Evolutionary conservation across 2,888 invertebrate species (phyloP).

Genomic region (Hymenopus coronatus): DNA sequence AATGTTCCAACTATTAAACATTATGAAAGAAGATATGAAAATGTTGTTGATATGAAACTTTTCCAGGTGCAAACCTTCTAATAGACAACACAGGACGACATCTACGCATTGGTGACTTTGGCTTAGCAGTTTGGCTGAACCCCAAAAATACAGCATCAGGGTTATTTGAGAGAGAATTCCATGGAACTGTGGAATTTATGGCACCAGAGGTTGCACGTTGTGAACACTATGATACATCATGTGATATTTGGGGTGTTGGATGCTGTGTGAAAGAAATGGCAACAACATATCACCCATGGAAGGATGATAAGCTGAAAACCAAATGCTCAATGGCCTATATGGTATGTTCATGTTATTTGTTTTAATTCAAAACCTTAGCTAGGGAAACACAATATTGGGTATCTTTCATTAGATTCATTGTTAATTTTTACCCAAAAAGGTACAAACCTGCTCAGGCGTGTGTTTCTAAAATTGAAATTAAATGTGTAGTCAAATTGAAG

Average conservation of each 20-base stretch:
- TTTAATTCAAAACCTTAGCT: no score
- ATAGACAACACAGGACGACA: conserved; percentile 50
- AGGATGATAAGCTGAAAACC: conserved; percentile 46
- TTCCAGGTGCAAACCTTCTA: conserved; percentile 45
- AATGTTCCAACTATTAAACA: no score
- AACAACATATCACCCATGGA: conserved; percentile 50
- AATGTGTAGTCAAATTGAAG: no score
- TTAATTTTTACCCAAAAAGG: no score
- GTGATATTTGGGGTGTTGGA: conserved; percentile 52
- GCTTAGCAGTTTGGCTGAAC: conserved; percentile 47
- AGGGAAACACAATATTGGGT: no score
- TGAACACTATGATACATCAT: conserved; percentile 49
- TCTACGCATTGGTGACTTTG: conserved; percentile 50
- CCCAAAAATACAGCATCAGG: conserved; percentile 45
- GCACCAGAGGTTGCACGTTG: conserved; percentile 52
- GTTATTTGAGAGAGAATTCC: conserved; percentile 49
- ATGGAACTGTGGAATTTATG: conserved; percentile 52
- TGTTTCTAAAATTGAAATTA: no score
- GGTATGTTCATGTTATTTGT: conserved; percentile 38
- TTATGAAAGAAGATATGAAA: background rate
- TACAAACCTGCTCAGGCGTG: no score
- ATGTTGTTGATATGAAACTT: background rate
- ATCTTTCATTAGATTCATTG: no score
- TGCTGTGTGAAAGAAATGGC: conserved; percentile 51
- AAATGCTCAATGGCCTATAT: conserved; percentile 50